A percentile compares a stretch with the other conserved stretches of the same genome.
Evolutionary conservation across 1,140 invertebrate genomes (phyloP).

Genomic region (Papilio glaucus): DNA sequence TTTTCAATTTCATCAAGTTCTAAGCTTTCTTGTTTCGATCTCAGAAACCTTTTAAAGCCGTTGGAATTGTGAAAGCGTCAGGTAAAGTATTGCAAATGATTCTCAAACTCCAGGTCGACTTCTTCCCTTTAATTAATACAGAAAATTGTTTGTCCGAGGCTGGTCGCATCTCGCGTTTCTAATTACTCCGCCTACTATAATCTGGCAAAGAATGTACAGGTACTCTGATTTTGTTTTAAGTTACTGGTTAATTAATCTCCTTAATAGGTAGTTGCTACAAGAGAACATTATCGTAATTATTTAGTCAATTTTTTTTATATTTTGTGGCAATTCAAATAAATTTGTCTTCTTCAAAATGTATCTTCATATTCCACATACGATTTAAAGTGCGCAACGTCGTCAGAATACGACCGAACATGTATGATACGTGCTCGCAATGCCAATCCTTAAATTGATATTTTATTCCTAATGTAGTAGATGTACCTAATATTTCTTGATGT

Average conservation of each 20-base stretch:
- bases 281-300: not conserved
- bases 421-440: not conserved
- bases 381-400: conserved; percentile 1
- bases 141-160: conserved; percentile 67
- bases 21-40: conserved; percentile 37
- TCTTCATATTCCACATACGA: conserved; percentile 15
- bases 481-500: not conserved
- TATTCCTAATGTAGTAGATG: not conserved
- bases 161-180: conserved; percentile 46
- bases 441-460: conserved; percentile 8
- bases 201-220: conserved; percentile 43
- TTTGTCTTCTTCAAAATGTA: not conserved
- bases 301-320: not conserved
- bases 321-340: not conserved
- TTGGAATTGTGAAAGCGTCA: conserved; percentile 44
- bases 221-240: conserved; percentile 14
- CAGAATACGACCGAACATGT: conserved; percentile 10
- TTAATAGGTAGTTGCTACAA: not conserved
- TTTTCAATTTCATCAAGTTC: conserved; percentile 14
- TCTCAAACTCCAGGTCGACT: conserved; percentile 47
- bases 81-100: conserved; percentile 72
- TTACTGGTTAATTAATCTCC: not conserved
- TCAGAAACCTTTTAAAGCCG: conserved; percentile 46
- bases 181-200: conserved; percentile 58
- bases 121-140: conserved; percentile 67